Percentiles rank a stretch among this genome's conserved stretches.
phyloP scores from a whole-genome alignment of 2,113 vertebrate species.

The Atrichornis clamosus region DNA sequence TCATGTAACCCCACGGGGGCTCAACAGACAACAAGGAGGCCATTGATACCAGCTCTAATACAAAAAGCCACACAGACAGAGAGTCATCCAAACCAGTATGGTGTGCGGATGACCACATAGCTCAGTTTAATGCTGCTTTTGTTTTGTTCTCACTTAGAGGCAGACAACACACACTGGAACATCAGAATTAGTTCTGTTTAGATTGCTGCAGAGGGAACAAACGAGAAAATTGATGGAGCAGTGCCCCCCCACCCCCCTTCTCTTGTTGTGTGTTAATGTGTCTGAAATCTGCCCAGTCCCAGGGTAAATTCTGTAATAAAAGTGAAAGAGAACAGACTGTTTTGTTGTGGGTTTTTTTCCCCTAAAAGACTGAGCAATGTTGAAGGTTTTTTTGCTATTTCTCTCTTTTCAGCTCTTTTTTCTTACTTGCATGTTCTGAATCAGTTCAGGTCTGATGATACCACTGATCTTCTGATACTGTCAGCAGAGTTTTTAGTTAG shows the following conservation, averaged over 20 bases:
- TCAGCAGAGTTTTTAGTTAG: not conserved
- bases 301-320: not conserved
- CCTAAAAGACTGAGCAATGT: not conserved
- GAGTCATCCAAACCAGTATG: constrained; percentile 69
- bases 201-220: constrained; percentile 41
- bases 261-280: not conserved
- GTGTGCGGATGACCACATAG: constrained; percentile 71
- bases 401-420: not conserved
- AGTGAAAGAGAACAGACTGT: not conserved
- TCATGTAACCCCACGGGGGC: constrained; percentile 75
- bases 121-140: constrained; percentile 75
- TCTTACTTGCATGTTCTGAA: not conserved
- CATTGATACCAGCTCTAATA: constrained; percentile 72
- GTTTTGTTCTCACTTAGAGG: constrained; percentile 70
- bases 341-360: not conserved
- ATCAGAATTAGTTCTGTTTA: constrained; percentile 71
- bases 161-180: constrained; percentile 61
- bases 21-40: constrained; percentile 75
- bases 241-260: not conserved
- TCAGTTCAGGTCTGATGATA: not conserved
- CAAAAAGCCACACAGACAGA: constrained; percentile 67
- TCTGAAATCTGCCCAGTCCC: not conserved
- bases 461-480: not conserved
- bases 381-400: not conserved
- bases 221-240: not conserved